Evolutionary conservation across 2,113 vertebrate species (phyloP), one percentile per base, ranked within the genome.

Genomic region (Scytalopus superciliaris): DNA sequence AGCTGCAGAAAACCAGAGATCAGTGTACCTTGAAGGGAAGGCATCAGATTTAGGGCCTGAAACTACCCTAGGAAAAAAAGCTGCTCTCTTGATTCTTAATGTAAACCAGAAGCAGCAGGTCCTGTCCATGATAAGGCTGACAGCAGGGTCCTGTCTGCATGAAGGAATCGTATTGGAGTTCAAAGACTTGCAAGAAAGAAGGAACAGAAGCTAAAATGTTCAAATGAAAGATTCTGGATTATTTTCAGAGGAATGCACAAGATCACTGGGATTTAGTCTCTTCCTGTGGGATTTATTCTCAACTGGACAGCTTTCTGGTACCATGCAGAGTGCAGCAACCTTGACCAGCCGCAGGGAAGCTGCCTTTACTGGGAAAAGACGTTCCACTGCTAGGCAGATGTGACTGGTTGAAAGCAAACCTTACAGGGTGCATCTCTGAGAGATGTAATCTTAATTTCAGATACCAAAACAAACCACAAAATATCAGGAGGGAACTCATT

Each of bases 301-400:
- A n/a, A 27, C 21, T 63, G 77, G 85, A 62, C 27, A 75, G 66
- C 27, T 5, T 63, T 89, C 75, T 31, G 31, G 50, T 70, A n/a
- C 55, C 42, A 24, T 37, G 25, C 52, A 66, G 44, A 83, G 80
- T 16, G 39, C 87, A 73, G 30, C 24, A 80, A 56, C 53, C 39
- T 59, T 77, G 66, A 68, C 47, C 39, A 40, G 35, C 87, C 37
- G 22, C 78, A 87, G 79, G 64, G 42, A 84, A 89, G 44, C 44
- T 95, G 68, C 93, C 84, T 95, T 84, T 93, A 84, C 69, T n/a
- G 5, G 23, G 88, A 86, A 70, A 84, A 93, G 79, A 69, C 30
- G 30, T 56, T 94, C 73, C 50, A 79, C 69, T 69, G 23, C 91
- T 84, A 42, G 63, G 81, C 96, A 76, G 57, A 83, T 56, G 63